A percentile compares a stretch with the other conserved stretches of the same genome.
phyloP scores from a whole-genome alignment of 2,797 vertebrate species.

The Sardinella longiceps region DNA sequence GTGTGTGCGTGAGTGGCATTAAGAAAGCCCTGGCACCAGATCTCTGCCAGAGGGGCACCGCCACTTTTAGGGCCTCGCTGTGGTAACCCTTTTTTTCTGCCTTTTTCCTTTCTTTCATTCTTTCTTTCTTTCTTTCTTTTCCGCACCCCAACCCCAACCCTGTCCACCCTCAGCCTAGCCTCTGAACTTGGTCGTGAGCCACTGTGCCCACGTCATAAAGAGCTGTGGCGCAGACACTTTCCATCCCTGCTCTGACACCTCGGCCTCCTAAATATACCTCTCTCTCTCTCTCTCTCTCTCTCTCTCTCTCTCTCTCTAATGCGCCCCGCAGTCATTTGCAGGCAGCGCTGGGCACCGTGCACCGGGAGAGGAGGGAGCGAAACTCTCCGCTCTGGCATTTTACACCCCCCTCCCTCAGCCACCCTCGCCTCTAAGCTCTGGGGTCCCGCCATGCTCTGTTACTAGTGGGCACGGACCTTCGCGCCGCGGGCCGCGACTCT shows the following conservation, averaged over 20 bases:
- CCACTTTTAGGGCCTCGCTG: conserved; percentile 69
- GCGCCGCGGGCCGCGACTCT: background rate
- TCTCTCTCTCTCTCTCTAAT: conserved; percentile 83
- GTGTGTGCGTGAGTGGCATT: conserved; percentile 48
- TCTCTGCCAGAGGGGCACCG: conserved; percentile 55
- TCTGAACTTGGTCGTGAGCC: conserved; percentile 81
- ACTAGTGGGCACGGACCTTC: background rate
- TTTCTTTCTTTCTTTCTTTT: conserved; percentile 9
- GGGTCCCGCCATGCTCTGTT: background rate
- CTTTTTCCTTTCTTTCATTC: background rate
- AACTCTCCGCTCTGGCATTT: conserved; percentile 70
- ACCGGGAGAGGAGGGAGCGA: background rate
- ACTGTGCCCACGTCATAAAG: conserved; percentile 83
- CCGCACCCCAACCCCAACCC: background rate
- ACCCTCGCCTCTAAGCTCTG: background rate
- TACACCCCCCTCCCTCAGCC: background rate
- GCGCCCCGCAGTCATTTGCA: background rate
- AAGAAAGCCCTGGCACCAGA: conserved; percentile 58
- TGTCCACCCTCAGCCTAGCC: conserved; percentile 28
- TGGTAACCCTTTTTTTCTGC: conserved; percentile 57
- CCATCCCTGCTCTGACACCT: conserved; percentile 83
- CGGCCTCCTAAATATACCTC: conserved; percentile 86
- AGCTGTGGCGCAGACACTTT: conserved; percentile 83
- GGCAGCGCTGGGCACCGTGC: background rate
- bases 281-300: conserved; percentile 83